Evolutionary conservation across 2,797 vertebrate genomes (phyloP), one percentile per base, ranked within the genome.

Genomic region (Myripristis murdjan): DNA sequence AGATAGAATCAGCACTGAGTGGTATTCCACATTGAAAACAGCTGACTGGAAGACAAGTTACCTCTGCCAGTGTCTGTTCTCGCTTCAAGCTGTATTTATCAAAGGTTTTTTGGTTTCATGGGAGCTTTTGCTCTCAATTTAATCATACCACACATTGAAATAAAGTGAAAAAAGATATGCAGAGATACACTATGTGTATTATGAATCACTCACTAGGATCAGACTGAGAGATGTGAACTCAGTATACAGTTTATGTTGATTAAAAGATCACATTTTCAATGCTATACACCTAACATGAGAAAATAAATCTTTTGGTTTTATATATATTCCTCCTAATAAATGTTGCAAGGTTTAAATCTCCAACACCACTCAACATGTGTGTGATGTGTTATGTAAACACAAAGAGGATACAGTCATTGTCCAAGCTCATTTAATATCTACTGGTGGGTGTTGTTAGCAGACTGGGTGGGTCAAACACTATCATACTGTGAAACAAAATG

Each of bases 401-500:
- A 46, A 31, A 9, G n/a, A 10, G 22, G 24, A n/a, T 28, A 52
- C 20, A 5, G 20, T 70, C 2, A 64, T 74, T 54, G 15, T 49
- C 22, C 33, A 41, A 41, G 16, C 35, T 60, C 33, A 23, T 22
- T 64, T 46, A 59, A 54, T 75, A 10, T 87, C 24, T 77, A 0
- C 82, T 41, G 41, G 64, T 53, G 79, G 55, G 76, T 16, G 65
- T 53, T 35, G 51, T 52, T 64, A 61, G 76, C 70, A 33, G 49
- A 37, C 39, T 0, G 82, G 91, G 88, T 16, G 86, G 87, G 85
- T 84, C 79, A 44, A 10, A 58, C 69, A 1, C 85, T 91, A 91
- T 91, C 91, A 60, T 6, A 14, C 15, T 24, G 33, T 39, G 14
- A 22, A 24, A 18, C 14, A 20, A 11, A 11, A 33, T 35, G 54